A percentile compares a stretch with the other conserved stretches of the same genome.
Evolutionary conservation across 2,113 vertebrate genomes (phyloP).

Genomic region (Fukomys damarensis): DNA sequence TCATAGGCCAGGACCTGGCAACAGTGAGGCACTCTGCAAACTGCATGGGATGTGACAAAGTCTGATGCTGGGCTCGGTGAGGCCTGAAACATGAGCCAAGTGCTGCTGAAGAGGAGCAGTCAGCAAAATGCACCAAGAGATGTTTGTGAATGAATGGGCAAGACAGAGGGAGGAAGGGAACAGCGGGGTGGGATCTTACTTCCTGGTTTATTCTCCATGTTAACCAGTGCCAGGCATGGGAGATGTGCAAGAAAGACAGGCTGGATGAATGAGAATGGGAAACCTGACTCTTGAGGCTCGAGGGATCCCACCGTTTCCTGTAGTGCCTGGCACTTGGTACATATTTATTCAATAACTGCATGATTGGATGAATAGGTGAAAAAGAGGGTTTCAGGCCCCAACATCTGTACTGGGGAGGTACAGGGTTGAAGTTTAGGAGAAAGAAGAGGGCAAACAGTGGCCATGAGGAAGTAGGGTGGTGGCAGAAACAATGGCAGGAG

Average conservation of each 20-base stretch:
- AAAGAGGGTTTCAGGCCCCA: background rate
- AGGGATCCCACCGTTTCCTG: background rate
- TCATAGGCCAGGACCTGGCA: constrained; percentile 15
- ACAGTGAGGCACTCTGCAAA: background rate
- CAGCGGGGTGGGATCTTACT: background rate
- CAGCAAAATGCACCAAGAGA: background rate
- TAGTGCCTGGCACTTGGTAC: background rate
- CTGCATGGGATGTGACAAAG: background rate
- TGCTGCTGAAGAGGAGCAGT: background rate
- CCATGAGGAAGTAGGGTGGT: background rate
- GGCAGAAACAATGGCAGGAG: background rate
- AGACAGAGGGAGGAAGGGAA: background rate
- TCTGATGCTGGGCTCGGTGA: background rate
- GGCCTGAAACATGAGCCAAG: background rate
- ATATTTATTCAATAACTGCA: background rate
- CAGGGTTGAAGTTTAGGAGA: background rate
- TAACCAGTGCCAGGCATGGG: background rate
- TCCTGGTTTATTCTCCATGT: background rate
- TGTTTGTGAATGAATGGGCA: no score
- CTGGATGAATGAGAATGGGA: background rate
- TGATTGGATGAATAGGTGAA: background rate
- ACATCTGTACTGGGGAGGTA: background rate
- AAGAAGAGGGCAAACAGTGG: background rate
- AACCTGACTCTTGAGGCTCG: background rate
- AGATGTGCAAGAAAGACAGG: background rate